Conservation (phyloP, 2,888 invertebrate genomes). For the Anoncus sp. region DNA sequence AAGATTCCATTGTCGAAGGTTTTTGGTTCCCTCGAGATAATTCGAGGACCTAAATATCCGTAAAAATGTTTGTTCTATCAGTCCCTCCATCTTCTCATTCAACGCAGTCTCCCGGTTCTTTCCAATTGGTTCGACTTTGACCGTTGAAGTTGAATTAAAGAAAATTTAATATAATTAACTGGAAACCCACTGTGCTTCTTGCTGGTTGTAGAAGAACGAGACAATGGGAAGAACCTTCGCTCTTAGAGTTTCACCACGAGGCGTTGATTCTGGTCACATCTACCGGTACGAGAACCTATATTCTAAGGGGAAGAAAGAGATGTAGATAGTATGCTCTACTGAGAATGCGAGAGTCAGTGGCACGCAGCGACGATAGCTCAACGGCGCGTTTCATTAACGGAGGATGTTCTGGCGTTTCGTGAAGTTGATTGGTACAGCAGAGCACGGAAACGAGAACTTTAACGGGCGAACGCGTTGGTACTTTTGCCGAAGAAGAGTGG, state of each 20-base stretch:
- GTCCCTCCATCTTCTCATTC: slow-evolving; percentile 10
- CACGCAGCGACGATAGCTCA: slow-evolving; percentile 83
- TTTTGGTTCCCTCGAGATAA: too few relatives aligned
- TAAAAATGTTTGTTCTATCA: too few relatives aligned
- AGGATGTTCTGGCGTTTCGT: slow-evolving; percentile 80
- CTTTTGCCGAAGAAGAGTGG: slow-evolving; percentile 70
- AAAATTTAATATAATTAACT: slow-evolving; percentile 76
- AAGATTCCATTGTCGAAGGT: too few relatives aligned
- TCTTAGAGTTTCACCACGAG: slow-evolving; percentile 45
- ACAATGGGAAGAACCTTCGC: slow-evolving; percentile 7
- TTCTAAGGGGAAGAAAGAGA: slow-evolving; percentile 4
- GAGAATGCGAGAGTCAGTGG: slow-evolving; percentile 76
- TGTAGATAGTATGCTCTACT: slow-evolving; percentile 63
- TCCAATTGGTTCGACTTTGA: slow-evolving; percentile 12
- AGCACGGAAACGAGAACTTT: slow-evolving; percentile 47
- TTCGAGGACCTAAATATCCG: too few relatives aligned
- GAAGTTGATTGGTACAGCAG: slow-evolving; percentile 45
- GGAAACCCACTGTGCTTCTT: slow-evolving; percentile 20
- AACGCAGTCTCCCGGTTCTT: slow-evolving; percentile 19
- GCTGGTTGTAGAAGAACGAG: slow-evolving; percentile 26
- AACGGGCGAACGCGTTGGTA: slow-evolving; percentile 58
- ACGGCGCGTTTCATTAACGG: slow-evolving; percentile 82
- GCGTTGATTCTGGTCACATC: slow-evolving; percentile 54
- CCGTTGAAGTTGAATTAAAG: slow-evolving; percentile 69
- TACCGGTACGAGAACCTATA: slow-evolving; percentile 18